phyloP scores from a whole-genome alignment of 2,797 vertebrate species.

The Chaunax sp. region DNA sequence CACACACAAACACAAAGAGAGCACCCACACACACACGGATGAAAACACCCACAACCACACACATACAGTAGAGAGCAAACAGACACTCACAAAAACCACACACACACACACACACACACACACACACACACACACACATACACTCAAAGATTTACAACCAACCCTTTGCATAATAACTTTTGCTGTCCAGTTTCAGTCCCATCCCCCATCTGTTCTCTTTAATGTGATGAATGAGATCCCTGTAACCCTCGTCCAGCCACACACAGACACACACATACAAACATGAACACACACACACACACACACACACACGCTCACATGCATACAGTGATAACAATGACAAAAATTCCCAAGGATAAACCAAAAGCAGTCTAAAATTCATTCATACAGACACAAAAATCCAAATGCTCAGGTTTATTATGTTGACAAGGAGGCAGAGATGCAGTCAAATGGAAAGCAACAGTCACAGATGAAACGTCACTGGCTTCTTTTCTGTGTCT shows the following conservation, averaged over 20 bases:
- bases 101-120: slow-evolving; percentile 37
- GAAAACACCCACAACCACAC: slow-evolving; percentile 4
- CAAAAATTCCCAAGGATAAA: slow-evolving; percentile 21
- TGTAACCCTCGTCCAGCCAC: slow-evolving; percentile 64
- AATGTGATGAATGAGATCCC: slow-evolving; percentile 77
- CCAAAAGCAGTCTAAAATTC: slow-evolving; percentile 20
- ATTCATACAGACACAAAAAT: slow-evolving; percentile 44
- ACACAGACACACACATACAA: slow-evolving; percentile 38
- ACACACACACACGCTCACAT: slow-evolving; percentile 4
- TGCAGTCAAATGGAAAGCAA: slow-evolving; percentile 75
- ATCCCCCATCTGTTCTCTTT: slow-evolving; percentile 67
- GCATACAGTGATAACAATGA: slow-evolving; percentile 31
- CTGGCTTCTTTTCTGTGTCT: slow-evolving; percentile 47
- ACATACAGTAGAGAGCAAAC: slow-evolving; percentile 16
- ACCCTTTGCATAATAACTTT: slow-evolving; percentile 82
- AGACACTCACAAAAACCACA: slow-evolving; percentile 21
- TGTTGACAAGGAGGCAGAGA: slow-evolving; percentile 70
- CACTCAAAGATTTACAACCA: slow-evolving; percentile 74
- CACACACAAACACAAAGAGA: slow-evolving; percentile 29
- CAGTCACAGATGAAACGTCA: slow-evolving; percentile 82
- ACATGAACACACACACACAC: slow-evolving; percentile 1
- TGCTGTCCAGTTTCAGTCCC: slow-evolving; percentile 71
- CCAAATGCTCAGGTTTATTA: slow-evolving; percentile 62
- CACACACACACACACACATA: slow-evolving; percentile 36
- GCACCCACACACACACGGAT: slow-evolving; percentile 8